Evolutionary conservation across 2,888 invertebrate genomes (phyloP).

Genomic region (Plagodis dolabraria): DNA sequence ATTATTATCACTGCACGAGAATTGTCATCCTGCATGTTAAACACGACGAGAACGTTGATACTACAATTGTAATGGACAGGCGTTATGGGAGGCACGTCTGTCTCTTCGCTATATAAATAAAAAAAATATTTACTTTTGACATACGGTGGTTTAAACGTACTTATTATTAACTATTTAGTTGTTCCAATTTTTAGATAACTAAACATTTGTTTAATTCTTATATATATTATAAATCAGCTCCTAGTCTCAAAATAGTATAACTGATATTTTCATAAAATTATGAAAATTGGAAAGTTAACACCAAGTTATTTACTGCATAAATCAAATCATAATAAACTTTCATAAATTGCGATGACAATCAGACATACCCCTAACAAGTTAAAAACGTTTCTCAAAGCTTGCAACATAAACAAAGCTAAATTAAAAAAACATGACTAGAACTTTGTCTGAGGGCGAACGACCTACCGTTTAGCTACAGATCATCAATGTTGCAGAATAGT

Average conservation of each 20-base stretch:
- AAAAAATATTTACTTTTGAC: too few species aligned
- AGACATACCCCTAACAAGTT: constrained; percentile 2
- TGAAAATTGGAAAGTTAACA: neutral
- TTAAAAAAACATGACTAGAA: constrained; percentile 55
- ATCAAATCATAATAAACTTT: neutral
- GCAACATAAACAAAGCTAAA: constrained; percentile 43
- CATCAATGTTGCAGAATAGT: constrained; percentile 5
- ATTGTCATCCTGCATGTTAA: too few species aligned
- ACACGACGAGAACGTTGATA: too few species aligned
- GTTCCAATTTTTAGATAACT: too few species aligned
- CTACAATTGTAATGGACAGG: too few species aligned
- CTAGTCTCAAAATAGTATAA: neutral
- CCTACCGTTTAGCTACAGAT: neutral
- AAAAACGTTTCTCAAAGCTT: constrained; percentile 26
- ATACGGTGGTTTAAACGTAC: too few species aligned
- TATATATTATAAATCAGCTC: too few species aligned
- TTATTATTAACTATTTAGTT: too few species aligned
- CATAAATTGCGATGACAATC: constrained; percentile 5
- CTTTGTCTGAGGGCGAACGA: constrained; percentile 42
- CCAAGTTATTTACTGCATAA: constrained; percentile 1
- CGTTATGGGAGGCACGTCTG: too few species aligned
- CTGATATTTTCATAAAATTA: neutral
- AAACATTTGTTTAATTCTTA: too few species aligned
- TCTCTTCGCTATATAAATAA: too few species aligned
- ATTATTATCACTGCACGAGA: too few species aligned